A percentile compares a stretch with the other conserved stretches of the same genome.
These are phyloP conservation scores for Lepisosteus oculatus DNA, from an alignment of 2,113 vertebrate species.

Conservation along the genomic window DNA sequence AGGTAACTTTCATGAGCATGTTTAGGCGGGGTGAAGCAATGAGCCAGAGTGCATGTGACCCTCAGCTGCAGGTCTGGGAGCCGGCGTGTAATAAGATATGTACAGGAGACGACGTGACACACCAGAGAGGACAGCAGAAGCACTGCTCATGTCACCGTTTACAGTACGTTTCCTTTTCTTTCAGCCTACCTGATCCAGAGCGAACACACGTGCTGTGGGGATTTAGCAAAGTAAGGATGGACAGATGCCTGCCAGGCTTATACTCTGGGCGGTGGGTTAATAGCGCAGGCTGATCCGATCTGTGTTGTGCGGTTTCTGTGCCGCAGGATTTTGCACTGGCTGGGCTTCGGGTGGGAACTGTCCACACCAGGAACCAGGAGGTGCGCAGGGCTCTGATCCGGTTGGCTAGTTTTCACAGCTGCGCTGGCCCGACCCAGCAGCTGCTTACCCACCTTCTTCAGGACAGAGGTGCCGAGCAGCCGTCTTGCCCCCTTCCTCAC, in stretches of 20 bases:
- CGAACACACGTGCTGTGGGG: constrained; percentile 46
- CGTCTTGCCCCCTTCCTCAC: neutral
- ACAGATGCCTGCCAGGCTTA: too few species aligned
- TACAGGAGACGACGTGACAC: neutral
- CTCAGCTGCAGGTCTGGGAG: too few species aligned
- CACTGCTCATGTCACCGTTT: neutral
- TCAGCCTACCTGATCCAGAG: constrained; percentile 44
- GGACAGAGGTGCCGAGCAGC: constrained; percentile 38
- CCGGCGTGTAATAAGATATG: too few species aligned
- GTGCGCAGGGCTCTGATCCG: constrained; percentile 35
- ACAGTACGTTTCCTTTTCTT: neutral
- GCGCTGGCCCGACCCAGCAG: constrained; percentile 37
- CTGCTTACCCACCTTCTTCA: constrained; percentile 37
- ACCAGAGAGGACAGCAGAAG: neutral
- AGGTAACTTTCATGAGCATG: too few species aligned
- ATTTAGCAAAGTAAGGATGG: constrained; percentile 44
- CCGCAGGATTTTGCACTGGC: constrained; percentile 46
- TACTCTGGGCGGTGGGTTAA: neutral
- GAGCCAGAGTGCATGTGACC: too few species aligned
- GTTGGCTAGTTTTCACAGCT: constrained; percentile 39
- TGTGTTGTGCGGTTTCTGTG: neutral
- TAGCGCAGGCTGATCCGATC: neutral
- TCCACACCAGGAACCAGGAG: constrained; percentile 34
- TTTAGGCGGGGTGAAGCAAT: too few species aligned
- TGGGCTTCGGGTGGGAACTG: constrained; percentile 37